Base-by-base conservation (phyloP, 2,797 vertebrate species). In the Synaphobranchus kaupii region DNA sequence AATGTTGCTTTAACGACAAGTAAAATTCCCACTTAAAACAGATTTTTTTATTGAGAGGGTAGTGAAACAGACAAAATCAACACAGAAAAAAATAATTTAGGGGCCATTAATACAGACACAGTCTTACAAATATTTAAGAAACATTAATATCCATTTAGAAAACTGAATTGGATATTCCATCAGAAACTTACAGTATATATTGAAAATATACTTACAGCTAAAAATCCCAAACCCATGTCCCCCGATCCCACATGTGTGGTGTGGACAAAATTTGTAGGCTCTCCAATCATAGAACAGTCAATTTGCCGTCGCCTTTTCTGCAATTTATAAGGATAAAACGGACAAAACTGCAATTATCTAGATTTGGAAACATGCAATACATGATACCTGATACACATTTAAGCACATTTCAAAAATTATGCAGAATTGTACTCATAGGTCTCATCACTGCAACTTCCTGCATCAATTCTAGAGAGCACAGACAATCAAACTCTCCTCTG, bases 181-280 rank as follows among this genome's bases (percentile, higher is more conserved):
- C 13, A 71, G 50, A 34, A 84, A 58, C n/a, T 7, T n/a, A 39
- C 13, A 22, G 54, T 2, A 31, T 58, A 20, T 3, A 56, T 60
- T 4, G 3, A 56, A 56, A 15, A 87, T 52, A 39, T 10, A 94
- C 95, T 94, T 94, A 96, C 96, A n/a, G 93, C 90, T 88, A 92
- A 68, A 28, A 89, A 92, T 50, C 93, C 94, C 56, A 89, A 54
- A 0, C 90, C 93, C 92, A 95, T 95, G 1, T 96, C 95, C 56
- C 95, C 56, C 4, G 94, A 95, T 84, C 96, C 96, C 31, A 96
- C 92, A 0, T 97, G 96, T 0, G 95, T 95, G 0, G 95, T 96
- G 89, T 96, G 96, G 60, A 97, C 93, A 71, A 96, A 97, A 89
- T 96, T 96, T 90, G 95, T 97, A 1, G 96, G 96, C 81, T 96